These are phyloP conservation scores for Sphinx pinastri DNA, from an alignment of 2,888 invertebrate genomes.

Conservation along the genomic window DNA sequence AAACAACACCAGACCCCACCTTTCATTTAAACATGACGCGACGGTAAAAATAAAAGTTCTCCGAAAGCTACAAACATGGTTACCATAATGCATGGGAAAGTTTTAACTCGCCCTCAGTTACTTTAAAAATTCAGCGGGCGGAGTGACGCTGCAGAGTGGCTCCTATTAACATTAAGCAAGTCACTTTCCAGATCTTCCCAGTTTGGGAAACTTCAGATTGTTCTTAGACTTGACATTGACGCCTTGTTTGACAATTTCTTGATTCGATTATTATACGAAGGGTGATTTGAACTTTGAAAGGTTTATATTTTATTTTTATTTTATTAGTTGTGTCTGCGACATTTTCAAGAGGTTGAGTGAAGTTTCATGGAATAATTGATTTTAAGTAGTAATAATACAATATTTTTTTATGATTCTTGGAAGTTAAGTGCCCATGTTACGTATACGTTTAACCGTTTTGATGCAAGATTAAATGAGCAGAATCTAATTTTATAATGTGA, in stretches of 20 bases:
- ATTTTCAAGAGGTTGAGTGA: too few species aligned
- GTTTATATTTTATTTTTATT: neutral
- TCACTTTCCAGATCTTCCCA: constrained; percentile 47
- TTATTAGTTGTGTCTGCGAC: neutral
- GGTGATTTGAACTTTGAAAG: neutral
- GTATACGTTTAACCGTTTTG: too few species aligned
- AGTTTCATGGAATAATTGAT: too few species aligned
- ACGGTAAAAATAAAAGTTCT: constrained; percentile 28
- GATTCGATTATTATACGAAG: neutral
- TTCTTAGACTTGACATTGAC: constrained; percentile 48
- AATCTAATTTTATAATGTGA: too few species aligned
- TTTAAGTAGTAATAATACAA: too few species aligned
- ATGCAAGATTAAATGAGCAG: too few species aligned
- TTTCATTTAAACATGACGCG: constrained; percentile 15
- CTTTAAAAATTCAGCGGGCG: constrained; percentile 75
- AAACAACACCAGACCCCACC: neutral
- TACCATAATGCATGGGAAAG: constrained; percentile 59
- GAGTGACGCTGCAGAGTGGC: constrained; percentile 65
- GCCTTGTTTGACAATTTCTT: constrained; percentile 18
- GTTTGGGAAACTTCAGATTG: constrained; percentile 46
- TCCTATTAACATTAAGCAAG: constrained; percentile 66
- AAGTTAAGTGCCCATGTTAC: too few species aligned
- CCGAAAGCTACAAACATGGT: constrained; percentile 42
- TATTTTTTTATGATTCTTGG: too few species aligned
- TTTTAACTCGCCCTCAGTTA: constrained; percentile 55